phyloP scores from a whole-genome alignment of 2,888 invertebrate species.

The Idaea dimidiata region DNA sequence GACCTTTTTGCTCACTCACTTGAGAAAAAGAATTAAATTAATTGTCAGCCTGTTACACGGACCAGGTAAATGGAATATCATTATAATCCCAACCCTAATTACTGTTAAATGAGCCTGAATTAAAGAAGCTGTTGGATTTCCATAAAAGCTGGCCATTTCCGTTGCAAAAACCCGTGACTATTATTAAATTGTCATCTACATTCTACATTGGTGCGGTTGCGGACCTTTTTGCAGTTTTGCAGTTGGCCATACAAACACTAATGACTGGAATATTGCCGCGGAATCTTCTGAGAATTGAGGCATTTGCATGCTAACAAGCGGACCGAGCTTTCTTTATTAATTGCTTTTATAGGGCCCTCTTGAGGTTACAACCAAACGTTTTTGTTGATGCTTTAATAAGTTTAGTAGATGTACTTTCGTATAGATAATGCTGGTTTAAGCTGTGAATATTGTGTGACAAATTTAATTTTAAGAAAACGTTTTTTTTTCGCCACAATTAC shows the following conservation, averaged over 20 bases:
- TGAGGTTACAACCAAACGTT: neutral
- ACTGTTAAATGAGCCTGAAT: slow-evolving; percentile 11
- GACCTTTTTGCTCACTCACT: neutral
- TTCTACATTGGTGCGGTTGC: slow-evolving; percentile 35
- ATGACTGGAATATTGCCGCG: slow-evolving; percentile 61
- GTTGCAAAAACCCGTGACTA: slow-evolving; percentile 32
- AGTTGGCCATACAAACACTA: slow-evolving; percentile 57
- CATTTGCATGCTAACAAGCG: slow-evolving; percentile 65
- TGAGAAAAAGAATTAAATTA: neutral
- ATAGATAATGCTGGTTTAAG: too few species aligned
- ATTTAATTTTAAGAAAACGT: too few species aligned
- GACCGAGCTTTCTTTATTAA: slow-evolving; percentile 55
- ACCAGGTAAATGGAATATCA: slow-evolving; percentile 5
- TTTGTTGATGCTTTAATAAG: neutral
- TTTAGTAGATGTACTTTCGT: too few species aligned
- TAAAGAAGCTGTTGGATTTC: slow-evolving; percentile 30
- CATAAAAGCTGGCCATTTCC: slow-evolving; percentile 35
- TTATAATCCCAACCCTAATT: slow-evolving; percentile 3
- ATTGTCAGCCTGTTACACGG: slow-evolving; percentile 1
- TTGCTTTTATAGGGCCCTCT: slow-evolving; percentile 31
- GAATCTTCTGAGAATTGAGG: slow-evolving; percentile 56
- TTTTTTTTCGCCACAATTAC: too few species aligned
- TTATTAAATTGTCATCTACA: slow-evolving; percentile 47
- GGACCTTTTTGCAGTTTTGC: slow-evolving; percentile 52
- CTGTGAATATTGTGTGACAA: too few species aligned